Percentiles rank a stretch among this genome's conserved stretches.
phyloP scores from a whole-genome alignment of 2,113 vertebrate genomes.

The Galbula dea region DNA sequence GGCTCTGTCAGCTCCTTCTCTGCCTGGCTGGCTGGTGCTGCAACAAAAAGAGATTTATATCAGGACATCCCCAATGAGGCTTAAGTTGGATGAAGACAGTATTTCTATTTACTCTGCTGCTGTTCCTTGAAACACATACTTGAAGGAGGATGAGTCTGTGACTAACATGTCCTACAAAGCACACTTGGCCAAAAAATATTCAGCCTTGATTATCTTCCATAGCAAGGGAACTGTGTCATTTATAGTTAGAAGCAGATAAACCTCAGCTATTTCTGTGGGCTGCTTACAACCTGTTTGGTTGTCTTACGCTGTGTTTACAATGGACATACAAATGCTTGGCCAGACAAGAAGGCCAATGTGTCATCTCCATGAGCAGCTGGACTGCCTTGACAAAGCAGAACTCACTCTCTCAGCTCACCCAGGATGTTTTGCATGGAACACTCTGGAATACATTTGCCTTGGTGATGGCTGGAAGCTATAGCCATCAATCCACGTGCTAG shows the following conservation, averaged over 20 bases:
- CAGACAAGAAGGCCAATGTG: fast-evolving
- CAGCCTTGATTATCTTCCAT: not conserved
- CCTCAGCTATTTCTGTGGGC: not conserved
- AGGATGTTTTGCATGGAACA: fast-evolving
- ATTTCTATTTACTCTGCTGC: not conserved
- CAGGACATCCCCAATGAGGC: constrained; percentile 4
- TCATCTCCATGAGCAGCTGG: not conserved
- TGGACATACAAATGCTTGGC: not conserved
- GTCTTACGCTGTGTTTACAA: not conserved
- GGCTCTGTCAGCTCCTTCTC: constrained; percentile 89
- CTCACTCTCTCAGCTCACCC: not conserved
- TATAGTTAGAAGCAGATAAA: not conserved
- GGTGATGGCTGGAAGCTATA: not conserved
- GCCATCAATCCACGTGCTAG: fast-evolving
- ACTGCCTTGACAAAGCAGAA: fast-evolving
- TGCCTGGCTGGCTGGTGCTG: constrained; percentile 81
- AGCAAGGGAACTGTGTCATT: not conserved
- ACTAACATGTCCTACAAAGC: not conserved
- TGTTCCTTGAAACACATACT: not conserved
- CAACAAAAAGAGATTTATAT: constrained; percentile 21
- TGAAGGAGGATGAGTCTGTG: not conserved
- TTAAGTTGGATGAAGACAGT: not conserved
- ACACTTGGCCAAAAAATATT: not conserved
- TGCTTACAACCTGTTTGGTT: not conserved
- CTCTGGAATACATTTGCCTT: fast-evolving